Evolutionary conservation across 2,113 vertebrate species (phyloP).

Genomic region (Myiozetetes cayanensis): DNA sequence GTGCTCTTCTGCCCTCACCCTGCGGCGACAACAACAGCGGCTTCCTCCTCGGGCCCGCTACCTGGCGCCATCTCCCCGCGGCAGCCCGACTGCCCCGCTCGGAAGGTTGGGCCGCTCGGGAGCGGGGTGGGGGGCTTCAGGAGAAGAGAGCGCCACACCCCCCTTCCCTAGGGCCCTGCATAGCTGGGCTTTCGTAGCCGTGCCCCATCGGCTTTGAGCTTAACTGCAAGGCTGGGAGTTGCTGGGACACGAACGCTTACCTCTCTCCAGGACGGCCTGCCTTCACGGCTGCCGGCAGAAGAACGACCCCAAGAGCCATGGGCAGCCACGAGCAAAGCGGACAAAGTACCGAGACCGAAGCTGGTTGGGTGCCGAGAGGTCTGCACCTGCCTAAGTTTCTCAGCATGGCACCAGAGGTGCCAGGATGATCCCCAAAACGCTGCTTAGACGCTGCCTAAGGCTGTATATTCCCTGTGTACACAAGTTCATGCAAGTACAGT

Average conservation of each 20-base stretch:
- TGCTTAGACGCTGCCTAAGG: not conserved
- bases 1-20: not conserved
- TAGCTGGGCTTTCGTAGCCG: not conserved
- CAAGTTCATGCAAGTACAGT: not conserved
- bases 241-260: accelerated
- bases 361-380: accelerated
- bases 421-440: not conserved
- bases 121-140: not conserved
- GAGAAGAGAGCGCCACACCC: not conserved
- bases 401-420: not conserved
- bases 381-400: not conserved
- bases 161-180: not conserved
- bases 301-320: accelerated
- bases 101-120: too few species aligned
- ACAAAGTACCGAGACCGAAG: not conserved
- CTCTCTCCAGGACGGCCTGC: too few species aligned
- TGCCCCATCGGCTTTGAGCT: too few species aligned
- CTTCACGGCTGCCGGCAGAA: not conserved
- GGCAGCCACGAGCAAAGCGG: not conserved
- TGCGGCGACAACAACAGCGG: not conserved
- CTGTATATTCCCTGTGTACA: not conserved
- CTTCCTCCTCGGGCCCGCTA: too few species aligned
- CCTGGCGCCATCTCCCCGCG: not conserved
- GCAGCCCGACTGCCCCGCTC: not conserved
- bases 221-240: not conserved